A percentile compares a stretch with the other conserved stretches of the same genome.
Conservation (phyloP, 2,113 vertebrate species). For the Globicephala melas region DNA sequence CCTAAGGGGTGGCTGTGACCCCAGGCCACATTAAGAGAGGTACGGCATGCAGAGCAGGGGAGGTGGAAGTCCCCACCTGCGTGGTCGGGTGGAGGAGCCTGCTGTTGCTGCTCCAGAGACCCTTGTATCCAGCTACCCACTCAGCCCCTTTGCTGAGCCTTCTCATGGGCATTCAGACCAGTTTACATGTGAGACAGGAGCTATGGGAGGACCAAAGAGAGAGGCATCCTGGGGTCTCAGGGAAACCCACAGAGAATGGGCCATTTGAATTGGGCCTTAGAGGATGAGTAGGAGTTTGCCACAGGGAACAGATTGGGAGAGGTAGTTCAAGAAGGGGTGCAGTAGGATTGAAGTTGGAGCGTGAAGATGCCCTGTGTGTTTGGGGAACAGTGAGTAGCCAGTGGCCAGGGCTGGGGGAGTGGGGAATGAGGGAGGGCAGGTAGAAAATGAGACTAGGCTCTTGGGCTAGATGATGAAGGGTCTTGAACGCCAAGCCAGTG, state of each 20-base stretch:
- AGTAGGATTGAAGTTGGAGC: neutral
- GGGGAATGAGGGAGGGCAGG: too few species aligned
- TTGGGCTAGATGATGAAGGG: neutral
- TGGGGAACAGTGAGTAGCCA: neutral
- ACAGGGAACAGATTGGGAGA: neutral
- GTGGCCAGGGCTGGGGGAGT: neutral
- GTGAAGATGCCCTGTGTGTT: neutral
- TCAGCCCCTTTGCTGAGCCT: neutral
- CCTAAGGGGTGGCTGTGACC: neutral
- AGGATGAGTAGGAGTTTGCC: constrained; percentile 2
- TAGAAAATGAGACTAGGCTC: neutral
- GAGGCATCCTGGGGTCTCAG: neutral
- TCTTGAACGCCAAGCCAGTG: neutral
- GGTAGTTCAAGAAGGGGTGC: neutral
- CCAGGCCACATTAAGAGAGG: neutral
- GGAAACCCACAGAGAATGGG: neutral
- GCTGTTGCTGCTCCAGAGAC: neutral
- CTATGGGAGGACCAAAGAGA: neutral
- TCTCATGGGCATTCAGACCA: neutral
- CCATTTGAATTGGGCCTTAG: neutral
- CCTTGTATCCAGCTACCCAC: neutral
- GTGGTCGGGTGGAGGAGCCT: neutral
- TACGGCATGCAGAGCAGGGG: neutral
- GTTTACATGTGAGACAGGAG: neutral
- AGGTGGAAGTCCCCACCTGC: neutral